Conservation (phyloP, 2,113 vertebrate species). For the Myanophis thanlyinensis region DNA sequence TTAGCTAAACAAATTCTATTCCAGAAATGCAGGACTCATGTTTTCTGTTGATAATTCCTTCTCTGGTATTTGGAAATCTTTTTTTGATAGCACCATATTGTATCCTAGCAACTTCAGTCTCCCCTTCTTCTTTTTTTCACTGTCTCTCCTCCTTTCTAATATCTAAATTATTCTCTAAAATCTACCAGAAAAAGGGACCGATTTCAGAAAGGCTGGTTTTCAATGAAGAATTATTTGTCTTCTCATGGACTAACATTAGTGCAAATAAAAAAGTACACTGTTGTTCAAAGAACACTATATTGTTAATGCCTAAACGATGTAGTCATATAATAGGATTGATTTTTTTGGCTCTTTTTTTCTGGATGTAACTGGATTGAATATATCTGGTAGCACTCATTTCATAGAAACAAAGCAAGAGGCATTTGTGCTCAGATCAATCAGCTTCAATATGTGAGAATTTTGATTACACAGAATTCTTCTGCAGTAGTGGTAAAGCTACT, state of each 20-base stretch:
- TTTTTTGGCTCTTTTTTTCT: background rate
- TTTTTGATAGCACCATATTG: slow-evolving; percentile 54
- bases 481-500: background rate
- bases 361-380: background rate
- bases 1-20: slow-evolving; percentile 35
- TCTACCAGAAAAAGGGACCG: slow-evolving; percentile 34
- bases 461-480: background rate
- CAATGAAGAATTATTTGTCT: slow-evolving; percentile 37
- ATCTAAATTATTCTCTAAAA: slow-evolving; percentile 49
- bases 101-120: slow-evolving; percentile 66
- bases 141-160: slow-evolving; percentile 33
- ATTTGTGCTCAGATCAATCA: background rate
- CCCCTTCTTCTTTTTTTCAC: too few species aligned
- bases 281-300: slow-evolving; percentile 12
- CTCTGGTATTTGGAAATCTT: slow-evolving; percentile 55
- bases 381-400: background rate
- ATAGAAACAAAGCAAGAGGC: background rate
- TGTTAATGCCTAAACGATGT: background rate
- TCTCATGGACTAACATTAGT: background rate
- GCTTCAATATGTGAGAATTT: background rate
- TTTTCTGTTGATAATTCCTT: slow-evolving; percentile 47
- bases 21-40: slow-evolving; percentile 40
- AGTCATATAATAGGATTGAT: background rate
- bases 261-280: background rate
- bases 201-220: slow-evolving; percentile 32